Evolutionary conservation across 2,888 invertebrate species (phyloP), one percentile per base, ranked within the genome.

Genomic region (Epirrhoe tristata): DNA sequence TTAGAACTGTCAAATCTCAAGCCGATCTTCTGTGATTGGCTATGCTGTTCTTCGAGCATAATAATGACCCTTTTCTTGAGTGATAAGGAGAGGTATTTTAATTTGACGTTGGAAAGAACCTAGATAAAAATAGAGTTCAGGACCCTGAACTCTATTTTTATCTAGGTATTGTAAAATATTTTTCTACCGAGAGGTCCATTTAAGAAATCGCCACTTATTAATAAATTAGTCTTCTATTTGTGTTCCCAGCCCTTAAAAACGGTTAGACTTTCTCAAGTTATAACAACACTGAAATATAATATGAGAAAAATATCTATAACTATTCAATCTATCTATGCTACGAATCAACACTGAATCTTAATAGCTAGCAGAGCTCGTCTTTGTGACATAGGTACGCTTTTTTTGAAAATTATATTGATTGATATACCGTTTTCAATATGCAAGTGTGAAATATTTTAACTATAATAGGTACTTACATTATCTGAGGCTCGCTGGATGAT

Each of bases 41-140:
- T 56, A 24, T 56, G 39, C 57, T 31, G 57, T 14, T 48, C 1
- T 32, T 32, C 6, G 8, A 56, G 43, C 56, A 31, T 14, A n/a
- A 46, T 46, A 5, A 46, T 14, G 46, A 46, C n/a, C 14, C 2
- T 46, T 10, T 10, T 39, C 24, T 2, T 1, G 1, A 24, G 24
- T 24, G 3, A 24, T 24, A 1, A 24, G 24, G 24, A 2, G 24
- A 24, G 24, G 24, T 24, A 24, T 1, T 24, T 24, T 24, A 24
- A 24, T 24, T 24, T 24, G 24, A 2, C 24, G 24, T 24, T 24
- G 24, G 24, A 24, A 24, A 24, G 24, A 24, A n/a, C n/a, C n/a
- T n/a, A n/a, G n/a, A n/a, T n/a, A n/a, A n/a, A n/a, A n/a, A n/a
- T n/a, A n/a, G n/a, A n/a, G n/a, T n/a, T n/a, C n/a, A n/a, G n/a